Percentiles rank a stretch among this genome's conserved stretches.
These are phyloP conservation scores for Oreochromis spilurus DNA, from an alignment of 2,113 vertebrate species.

Conservation along the genomic window DNA sequence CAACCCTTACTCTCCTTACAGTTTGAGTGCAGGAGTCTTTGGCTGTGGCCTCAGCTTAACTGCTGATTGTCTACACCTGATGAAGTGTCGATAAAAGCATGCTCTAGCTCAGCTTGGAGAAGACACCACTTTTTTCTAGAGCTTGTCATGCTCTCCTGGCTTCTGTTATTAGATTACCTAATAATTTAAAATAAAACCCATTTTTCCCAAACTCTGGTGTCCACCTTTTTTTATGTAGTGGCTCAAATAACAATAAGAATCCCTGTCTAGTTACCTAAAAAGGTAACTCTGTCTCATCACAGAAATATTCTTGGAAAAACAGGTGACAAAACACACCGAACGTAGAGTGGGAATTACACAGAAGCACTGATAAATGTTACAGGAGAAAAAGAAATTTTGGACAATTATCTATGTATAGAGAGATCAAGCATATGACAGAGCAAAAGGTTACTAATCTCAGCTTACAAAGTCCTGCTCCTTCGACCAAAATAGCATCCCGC, in stretches of 20 bases:
- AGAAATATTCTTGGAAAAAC: not conserved
- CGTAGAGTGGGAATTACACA: not conserved
- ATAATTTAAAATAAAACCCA: not conserved
- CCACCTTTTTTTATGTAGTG: not conserved
- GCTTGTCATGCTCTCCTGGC: not conserved
- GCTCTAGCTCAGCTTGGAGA: not conserved
- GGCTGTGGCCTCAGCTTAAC: not conserved
- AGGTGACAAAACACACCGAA: accelerated
- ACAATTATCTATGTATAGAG: not conserved
- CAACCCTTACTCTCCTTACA: not conserved
- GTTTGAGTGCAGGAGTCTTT: not conserved
- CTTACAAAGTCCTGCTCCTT: conserved; percentile 35
- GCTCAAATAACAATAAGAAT: not conserved
- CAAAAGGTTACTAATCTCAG: conserved; percentile 61
- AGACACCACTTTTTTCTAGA: not conserved
- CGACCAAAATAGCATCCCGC: conserved; percentile 39
- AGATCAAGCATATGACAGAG: not conserved
- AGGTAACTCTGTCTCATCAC: not conserved
- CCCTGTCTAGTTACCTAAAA: not conserved
- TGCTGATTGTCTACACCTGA: not conserved
- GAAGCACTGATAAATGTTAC: not conserved
- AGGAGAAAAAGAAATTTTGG: not conserved
- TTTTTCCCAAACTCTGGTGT: not conserved
- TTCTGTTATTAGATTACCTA: not conserved
- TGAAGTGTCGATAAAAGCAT: not conserved